Evolutionary conservation across 2,113 vertebrate genomes (phyloP).

Genomic region (Antechinus flavipes): DNA sequence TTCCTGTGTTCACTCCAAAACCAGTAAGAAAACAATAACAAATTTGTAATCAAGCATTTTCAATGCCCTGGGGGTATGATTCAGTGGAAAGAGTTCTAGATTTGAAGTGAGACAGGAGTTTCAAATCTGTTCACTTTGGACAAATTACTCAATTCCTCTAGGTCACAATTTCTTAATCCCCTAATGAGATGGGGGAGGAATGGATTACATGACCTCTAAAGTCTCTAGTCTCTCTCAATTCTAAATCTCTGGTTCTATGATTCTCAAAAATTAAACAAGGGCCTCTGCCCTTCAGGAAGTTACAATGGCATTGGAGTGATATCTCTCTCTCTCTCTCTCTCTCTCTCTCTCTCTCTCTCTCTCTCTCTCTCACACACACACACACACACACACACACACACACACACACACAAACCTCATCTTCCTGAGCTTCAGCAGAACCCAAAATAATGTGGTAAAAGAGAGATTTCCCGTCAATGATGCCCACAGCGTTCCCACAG

Average conservation of each 20-base stretch:
- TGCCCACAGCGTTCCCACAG: slow-evolving; percentile 2
- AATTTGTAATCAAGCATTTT: not conserved
- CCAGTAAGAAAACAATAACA: not conserved
- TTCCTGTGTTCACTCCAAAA: not conserved
- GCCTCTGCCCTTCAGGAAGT: not conserved
- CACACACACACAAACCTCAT: slow-evolving; percentile 19
- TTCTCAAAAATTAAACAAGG: not conserved
- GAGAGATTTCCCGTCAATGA: slow-evolving; percentile 51
- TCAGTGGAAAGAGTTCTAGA: not conserved
- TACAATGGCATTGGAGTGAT: not conserved
- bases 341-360: no score
- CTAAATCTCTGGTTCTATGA: not conserved
- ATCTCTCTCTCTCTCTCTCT: no score
- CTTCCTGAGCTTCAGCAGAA: slow-evolving; percentile 60
- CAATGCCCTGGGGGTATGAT: not conserved
- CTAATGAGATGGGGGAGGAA: not conserved
- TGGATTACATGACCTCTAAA: not conserved
- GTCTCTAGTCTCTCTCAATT: not conserved
- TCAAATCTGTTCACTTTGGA: not conserved
- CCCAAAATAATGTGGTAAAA: slow-evolving; percentile 28
- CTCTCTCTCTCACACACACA: not conserved
- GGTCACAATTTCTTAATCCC: no score
- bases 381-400: not conserved
- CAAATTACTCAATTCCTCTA: not conserved
- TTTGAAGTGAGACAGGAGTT: not conserved